phyloP scores from a whole-genome alignment of 2,113 vertebrate genomes.

The Epinephelus fuscoguttatus region DNA sequence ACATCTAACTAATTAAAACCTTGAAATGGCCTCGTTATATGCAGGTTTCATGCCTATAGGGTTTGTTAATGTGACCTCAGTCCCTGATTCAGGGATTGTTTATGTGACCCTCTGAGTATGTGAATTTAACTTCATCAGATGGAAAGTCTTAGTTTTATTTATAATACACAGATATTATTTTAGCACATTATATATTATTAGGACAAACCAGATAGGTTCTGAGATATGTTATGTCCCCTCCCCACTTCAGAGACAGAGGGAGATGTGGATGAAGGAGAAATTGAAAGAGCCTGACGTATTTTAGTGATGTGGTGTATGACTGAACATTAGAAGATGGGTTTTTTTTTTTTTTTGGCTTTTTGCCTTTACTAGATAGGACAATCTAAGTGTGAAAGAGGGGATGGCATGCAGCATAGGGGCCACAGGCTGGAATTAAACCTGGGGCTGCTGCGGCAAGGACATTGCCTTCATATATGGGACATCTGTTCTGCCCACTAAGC shows the following conservation, averaged over 20 bases:
- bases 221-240: not conserved
- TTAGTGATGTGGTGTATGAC: not conserved
- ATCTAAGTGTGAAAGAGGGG: no score
- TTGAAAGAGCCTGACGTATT: not conserved
- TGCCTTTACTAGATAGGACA: no score
- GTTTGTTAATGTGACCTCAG: not conserved
- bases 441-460: no score
- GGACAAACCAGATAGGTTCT: not conserved
- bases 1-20: not conserved
- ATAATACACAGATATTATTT: no score
- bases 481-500: no score
- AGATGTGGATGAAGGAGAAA: not conserved
- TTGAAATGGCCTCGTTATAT: no score
- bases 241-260: not conserved
- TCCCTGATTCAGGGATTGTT: not conserved
- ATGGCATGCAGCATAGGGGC: no score
- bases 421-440: no score
- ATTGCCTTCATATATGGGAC: no score
- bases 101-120: not conserved
- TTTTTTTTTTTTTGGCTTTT: no score
- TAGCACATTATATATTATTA: not conserved
- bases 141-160: not conserved
- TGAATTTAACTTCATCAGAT: not conserved
- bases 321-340: not conserved
- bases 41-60: not conserved